Evolutionary conservation across 2,888 invertebrate species (phyloP), one percentile per base, ranked within the genome.

Genomic region (Cephonodes hylas): DNA sequence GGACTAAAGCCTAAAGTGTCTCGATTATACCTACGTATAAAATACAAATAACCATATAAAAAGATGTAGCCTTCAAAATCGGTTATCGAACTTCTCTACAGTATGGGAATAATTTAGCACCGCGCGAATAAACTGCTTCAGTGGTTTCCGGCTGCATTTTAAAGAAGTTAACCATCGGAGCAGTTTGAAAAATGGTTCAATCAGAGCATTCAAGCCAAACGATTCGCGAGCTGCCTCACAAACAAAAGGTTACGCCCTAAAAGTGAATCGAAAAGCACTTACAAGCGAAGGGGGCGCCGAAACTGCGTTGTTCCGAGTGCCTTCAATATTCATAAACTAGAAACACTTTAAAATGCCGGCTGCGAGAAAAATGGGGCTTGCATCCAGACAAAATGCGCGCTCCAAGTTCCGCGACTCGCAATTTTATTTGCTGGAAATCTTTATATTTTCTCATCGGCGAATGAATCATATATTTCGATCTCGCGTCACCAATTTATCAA

Each of bases 291-390:
- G 27, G 18, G 18, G 10, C 53, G 18, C 53, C 53, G 10, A 53
- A 53, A 31, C 53, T 53, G 22, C 22, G 58, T 31, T 57, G 48
- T 58, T 61, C 34, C 48, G 57, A 58, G 64, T 57, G 58, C 58
- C 44, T 62, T 64, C 58, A 64, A 64, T 64, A 60, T 64, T 64
- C 62, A 64, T 64, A 64, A 64, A 62, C 38, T 60, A 53, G 53
- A 53, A 53, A 53, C 53, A 53, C 53, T 53, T 53, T 53, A 53
- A 53, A 53, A 31, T 53, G 53, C 53, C 31, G 53, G 53, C 27
- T 31, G 53, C 10, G 31, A 15, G 53, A 53, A 53, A 53, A 53
- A 48, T 48, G 27, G 31, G 18, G 53, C 53, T 53, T 53, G 53
- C 53, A 53, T 53, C 31, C 53, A 27, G 53, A 53, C 31, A 53